phyloP scores from a whole-genome alignment of 2,888 invertebrate genomes.

The Lycaena phlaeas region DNA sequence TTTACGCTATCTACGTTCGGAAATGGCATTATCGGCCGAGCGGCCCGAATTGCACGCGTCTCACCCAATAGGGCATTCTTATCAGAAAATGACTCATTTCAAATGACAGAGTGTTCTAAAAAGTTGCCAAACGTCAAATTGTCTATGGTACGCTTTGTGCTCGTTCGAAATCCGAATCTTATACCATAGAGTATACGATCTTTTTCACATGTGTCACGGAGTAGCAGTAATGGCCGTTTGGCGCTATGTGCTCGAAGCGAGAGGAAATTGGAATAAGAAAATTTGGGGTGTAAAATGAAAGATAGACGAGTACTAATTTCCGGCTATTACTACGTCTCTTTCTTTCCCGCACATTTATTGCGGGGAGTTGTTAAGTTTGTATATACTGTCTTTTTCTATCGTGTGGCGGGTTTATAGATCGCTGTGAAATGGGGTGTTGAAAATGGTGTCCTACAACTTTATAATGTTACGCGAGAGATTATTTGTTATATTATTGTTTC shows the following conservation, averaged over 20 bases:
- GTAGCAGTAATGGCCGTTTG: constrained; percentile 38
- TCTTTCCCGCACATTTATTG: constrained; percentile 69
- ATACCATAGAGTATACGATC: constrained; percentile 14
- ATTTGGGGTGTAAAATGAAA: constrained; percentile 84
- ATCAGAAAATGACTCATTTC: constrained; percentile 83
- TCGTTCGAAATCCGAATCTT: constrained; percentile 28
- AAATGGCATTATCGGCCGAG: constrained; percentile 66
- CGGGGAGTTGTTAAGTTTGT: constrained; percentile 45
- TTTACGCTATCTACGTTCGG: constrained; percentile 66
- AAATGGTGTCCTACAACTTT: constrained; percentile 16
- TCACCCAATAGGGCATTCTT: constrained; percentile 75
- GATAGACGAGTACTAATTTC: constrained; percentile 83
- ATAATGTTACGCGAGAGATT: constrained; percentile 12
- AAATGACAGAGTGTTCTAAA: constrained; percentile 75
- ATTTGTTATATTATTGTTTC: constrained; percentile 2
- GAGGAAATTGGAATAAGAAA: constrained; percentile 84
- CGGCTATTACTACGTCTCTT: constrained; percentile 73
- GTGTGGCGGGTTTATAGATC: constrained; percentile 29
- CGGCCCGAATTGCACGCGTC: constrained; percentile 63
- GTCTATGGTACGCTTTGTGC: constrained; percentile 26
- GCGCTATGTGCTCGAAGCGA: constrained; percentile 49
- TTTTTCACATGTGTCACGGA: constrained; percentile 20
- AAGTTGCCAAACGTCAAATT: constrained; percentile 44
- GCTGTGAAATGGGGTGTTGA: constrained; percentile 19
- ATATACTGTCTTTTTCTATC: constrained; percentile 60